phyloP scores from a whole-genome alignment of 2,113 vertebrate species.

The Diadophis punctatus region DNA sequence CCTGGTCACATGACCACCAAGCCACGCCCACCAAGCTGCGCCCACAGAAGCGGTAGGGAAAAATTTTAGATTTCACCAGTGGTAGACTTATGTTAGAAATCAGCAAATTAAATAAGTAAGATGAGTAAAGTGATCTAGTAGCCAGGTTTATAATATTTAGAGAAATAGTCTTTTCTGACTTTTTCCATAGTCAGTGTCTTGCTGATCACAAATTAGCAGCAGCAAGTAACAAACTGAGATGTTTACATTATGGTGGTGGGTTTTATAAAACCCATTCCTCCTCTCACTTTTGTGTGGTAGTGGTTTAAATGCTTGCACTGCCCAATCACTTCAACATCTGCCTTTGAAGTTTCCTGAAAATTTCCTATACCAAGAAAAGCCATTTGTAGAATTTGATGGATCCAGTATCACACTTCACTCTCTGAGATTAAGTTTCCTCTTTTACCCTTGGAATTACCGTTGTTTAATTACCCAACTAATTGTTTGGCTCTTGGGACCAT shows the following conservation, averaged over 20 bases:
- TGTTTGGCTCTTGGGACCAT: not conserved
- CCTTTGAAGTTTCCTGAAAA: not conserved
- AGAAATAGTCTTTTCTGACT: not conserved
- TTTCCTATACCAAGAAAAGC: not conserved
- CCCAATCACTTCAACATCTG: not conserved
- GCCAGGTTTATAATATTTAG: not conserved
- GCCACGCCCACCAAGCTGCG: too few relatives aligned
- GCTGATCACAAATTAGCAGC: not conserved
- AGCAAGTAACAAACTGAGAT: not conserved
- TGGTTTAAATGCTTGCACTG: not conserved
- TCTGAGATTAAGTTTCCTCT: not conserved
- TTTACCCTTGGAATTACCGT: too few relatives aligned
- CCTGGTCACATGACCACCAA: too few relatives aligned
- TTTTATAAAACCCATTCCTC: not conserved
- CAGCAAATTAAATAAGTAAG: not conserved
- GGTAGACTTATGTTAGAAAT: not conserved
- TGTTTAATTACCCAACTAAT: not conserved
- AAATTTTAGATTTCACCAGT: too few relatives aligned
- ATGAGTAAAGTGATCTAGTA: not conserved
- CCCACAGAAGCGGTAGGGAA: too few relatives aligned
- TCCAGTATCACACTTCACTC: not conserved
- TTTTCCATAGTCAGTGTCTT: not conserved
- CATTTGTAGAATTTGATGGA: not conserved
- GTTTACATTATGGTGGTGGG: not conserved
- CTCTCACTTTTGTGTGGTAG: not conserved